phyloP scores from a whole-genome alignment of 2,888 invertebrate genomes.

The Galerucella pusilla region DNA sequence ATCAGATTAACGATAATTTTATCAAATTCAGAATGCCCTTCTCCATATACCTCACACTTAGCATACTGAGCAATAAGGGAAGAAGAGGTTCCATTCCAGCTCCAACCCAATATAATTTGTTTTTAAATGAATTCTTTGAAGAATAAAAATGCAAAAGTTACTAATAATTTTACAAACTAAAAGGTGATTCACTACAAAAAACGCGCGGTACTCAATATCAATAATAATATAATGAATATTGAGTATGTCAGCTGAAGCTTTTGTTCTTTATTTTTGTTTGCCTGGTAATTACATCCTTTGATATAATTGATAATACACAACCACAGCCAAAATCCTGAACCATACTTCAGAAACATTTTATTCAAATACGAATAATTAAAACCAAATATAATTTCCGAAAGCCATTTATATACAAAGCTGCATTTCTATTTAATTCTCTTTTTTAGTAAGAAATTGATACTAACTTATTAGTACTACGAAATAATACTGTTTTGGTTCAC shows the following conservation, averaged over 20 bases:
- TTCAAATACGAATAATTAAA: constrained; percentile 18
- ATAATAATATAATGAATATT: not conserved
- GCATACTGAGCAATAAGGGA: too few species aligned
- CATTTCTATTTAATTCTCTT: constrained; percentile 4
- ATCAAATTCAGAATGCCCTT: too few species aligned
- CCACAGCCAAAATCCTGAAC: not conserved
- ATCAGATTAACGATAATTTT: too few species aligned
- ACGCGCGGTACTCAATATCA: not conserved
- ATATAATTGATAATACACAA: constrained; percentile 23
- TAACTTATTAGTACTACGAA: not conserved
- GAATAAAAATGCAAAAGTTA: too few species aligned
- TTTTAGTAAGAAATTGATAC: not conserved
- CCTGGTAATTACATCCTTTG: not conserved
- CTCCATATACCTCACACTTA: too few species aligned
- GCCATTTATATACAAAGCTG: constrained; percentile 19
- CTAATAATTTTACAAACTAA: too few species aligned
- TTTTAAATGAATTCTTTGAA: too few species aligned
- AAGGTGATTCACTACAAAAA: too few species aligned
- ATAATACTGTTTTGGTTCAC: not conserved
- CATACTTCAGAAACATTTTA: not conserved
- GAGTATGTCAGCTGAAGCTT: not conserved
- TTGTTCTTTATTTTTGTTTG: too few species aligned
- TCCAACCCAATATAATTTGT: too few species aligned
- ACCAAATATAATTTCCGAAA: constrained; percentile 25
- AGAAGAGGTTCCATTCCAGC: too few species aligned